These are phyloP conservation scores for Phataginus tetradactyla DNA, from an alignment of 2,797 vertebrate species.

Conservation along the genomic window DNA sequence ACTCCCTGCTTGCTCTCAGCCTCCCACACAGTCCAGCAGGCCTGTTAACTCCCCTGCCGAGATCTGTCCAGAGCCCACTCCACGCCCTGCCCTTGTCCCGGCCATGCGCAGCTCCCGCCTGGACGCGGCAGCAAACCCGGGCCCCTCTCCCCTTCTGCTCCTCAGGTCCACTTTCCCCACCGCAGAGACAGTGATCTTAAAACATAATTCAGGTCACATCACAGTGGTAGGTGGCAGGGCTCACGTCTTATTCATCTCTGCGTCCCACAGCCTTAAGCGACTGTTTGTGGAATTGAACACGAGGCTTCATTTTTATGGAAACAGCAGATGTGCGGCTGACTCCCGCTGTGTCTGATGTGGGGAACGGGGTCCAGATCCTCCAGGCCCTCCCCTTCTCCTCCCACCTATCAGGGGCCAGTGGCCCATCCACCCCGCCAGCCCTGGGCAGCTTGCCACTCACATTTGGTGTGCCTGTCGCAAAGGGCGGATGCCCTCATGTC, in stretches of 20 bases:
- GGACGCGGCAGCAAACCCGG: rapidly evolving
- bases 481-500: conserved; percentile 97
- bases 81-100: rapidly evolving
- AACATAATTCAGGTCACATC: background rate
- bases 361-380: background rate
- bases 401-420: rapidly evolving
- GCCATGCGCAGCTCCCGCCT: background rate
- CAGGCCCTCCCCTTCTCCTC: background rate
- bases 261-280: background rate
- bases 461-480: conserved; percentile 97
- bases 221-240: background rate
- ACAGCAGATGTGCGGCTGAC: rapidly evolving
- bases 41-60: background rate
- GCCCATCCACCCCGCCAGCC: rapidly evolving
- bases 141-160: rapidly evolving
- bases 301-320: background rate
- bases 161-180: background rate
- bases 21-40: background rate
- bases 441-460: conserved; percentile 87
- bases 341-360: rapidly evolving
- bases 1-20: background rate
- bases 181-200: background rate
- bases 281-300: background rate
- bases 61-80: background rate
- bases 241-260: background rate